Evolutionary conservation across 2,888 invertebrate species (phyloP).

Genomic region (Nasonovia ribisnigri): DNA sequence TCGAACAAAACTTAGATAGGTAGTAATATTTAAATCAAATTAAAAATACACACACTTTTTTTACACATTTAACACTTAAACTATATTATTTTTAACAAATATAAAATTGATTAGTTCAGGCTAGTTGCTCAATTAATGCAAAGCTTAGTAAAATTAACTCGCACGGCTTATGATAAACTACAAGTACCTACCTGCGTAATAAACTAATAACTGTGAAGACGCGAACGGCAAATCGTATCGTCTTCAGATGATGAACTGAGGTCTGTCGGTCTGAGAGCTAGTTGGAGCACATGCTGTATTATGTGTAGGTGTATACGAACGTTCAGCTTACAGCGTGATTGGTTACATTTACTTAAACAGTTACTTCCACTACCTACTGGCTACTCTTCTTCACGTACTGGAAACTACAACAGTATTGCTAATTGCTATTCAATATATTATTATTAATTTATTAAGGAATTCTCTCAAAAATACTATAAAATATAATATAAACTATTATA

Average conservation of each 20-base stretch:
- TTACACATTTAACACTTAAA: neutral
- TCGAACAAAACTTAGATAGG: neutral
- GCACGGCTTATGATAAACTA: neutral
- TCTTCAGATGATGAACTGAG: neutral
- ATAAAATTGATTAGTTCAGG: neutral
- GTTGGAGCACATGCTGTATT: neutral
- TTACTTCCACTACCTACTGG: neutral
- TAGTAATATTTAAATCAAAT: neutral
- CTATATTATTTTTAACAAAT: neutral
- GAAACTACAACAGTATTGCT: neutral
- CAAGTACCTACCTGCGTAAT: neutral
- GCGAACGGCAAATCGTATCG: neutral
- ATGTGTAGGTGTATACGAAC: neutral
- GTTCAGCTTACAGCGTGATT: neutral
- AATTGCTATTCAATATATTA: neutral
- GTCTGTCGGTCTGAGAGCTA: neutral
- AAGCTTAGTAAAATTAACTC: neutral
- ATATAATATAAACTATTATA: neutral
- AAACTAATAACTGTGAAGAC: neutral
- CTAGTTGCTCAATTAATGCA: neutral
- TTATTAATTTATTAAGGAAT: neutral
- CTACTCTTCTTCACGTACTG: neutral
- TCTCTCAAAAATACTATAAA: neutral
- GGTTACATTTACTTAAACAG: neutral
- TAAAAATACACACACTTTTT: neutral